phyloP scores from a whole-genome alignment of 1,140 invertebrate genomes.

The Vanessa tameamea region DNA sequence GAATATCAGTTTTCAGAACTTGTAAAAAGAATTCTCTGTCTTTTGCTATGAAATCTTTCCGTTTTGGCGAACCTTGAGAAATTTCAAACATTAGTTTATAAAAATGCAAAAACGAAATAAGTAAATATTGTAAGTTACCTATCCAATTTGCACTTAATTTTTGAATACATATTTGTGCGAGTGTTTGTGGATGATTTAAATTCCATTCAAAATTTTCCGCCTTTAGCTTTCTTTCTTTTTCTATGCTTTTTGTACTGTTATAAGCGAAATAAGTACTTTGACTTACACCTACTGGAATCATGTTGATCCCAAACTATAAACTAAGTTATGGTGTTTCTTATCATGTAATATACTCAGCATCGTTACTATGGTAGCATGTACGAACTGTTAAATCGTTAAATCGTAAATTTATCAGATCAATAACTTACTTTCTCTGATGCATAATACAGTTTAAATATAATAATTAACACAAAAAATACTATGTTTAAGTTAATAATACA shows the following conservation, averaged over 20 bases:
- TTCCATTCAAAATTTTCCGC: slow-evolving; percentile 73
- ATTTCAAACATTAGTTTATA: not conserved
- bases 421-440: no score
- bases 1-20: slow-evolving; percentile 70
- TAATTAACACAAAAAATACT: no score
- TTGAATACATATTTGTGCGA: slow-evolving; percentile 69
- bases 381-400: not conserved
- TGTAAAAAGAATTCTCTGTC: slow-evolving; percentile 74
- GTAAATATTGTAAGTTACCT: slow-evolving; percentile 49
- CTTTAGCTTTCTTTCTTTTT: slow-evolving; percentile 58
- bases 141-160: slow-evolving; percentile 70
- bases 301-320: slow-evolving; percentile 4
- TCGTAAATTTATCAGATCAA: no score
- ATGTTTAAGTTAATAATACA: no score
- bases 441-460: no score
- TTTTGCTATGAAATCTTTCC: slow-evolving; percentile 65
- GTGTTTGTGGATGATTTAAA: slow-evolving; percentile 59
- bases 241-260: slow-evolving; percentile 50
- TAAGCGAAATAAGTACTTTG: slow-evolving; percentile 66
- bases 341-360: not conserved
- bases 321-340: not conserved
- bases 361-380: not conserved
- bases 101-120: not conserved
- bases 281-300: slow-evolving; percentile 63
- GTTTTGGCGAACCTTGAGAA: slow-evolving; percentile 57